phyloP scores from a whole-genome alignment of 2,797 vertebrate genomes.

The Heterohyrax brucei region DNA sequence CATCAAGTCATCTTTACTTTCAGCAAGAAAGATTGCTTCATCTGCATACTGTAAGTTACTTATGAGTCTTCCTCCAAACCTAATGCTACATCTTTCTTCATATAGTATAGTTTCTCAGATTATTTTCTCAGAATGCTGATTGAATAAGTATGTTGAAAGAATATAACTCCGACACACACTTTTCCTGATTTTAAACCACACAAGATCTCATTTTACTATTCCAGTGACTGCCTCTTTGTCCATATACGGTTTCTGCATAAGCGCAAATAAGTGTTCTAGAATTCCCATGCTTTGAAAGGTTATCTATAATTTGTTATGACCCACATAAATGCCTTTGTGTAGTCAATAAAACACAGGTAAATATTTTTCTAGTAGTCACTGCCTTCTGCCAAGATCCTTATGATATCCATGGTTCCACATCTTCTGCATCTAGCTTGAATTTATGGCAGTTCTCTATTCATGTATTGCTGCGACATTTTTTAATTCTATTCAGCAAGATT shows the following conservation, averaged over 20 bases:
- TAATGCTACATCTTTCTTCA: background rate
- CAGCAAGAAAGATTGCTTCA: background rate
- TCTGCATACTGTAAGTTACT: background rate
- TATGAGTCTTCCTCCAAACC: background rate
- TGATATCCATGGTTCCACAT: background rate
- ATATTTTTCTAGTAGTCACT: background rate
- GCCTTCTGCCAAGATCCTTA: background rate
- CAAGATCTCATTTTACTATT: background rate
- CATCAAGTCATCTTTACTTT: background rate
- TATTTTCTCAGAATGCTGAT: background rate
- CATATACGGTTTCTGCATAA: background rate
- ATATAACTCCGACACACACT: background rate
- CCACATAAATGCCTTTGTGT: background rate
- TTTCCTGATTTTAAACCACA: background rate
- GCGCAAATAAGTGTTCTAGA: background rate
- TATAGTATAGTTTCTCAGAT: background rate
- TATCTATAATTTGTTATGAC: background rate
- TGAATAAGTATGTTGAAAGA: background rate
- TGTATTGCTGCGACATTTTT: background rate
- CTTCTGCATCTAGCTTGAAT: background rate
- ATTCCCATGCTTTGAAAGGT: background rate
- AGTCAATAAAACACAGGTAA: background rate
- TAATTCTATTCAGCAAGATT: background rate
- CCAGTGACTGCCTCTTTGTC: background rate
- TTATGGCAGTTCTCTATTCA: background rate